Evolutionary conservation across 2,888 invertebrate genomes (phyloP).

Genomic region (Lasius fuliginosus): DNA sequence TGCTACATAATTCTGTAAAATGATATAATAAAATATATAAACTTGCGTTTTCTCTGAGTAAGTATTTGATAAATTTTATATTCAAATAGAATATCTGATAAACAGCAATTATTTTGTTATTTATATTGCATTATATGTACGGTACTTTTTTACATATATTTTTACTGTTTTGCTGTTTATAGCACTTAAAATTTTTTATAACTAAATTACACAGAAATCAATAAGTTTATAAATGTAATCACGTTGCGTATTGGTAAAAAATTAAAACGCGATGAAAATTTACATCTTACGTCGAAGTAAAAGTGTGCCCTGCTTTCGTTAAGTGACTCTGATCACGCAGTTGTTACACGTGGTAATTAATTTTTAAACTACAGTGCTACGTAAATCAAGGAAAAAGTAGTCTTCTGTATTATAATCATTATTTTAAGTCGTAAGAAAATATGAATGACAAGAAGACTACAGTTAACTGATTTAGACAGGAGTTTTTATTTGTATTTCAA

Average conservation of each 20-base stretch:
- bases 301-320: conserved; percentile 20
- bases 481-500: background rate
- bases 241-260: background rate
- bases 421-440: conserved; percentile 12
- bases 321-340: conserved; percentile 1
- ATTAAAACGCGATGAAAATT: conserved; percentile 4
- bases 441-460: background rate
- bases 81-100: background rate
- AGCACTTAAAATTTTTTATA: background rate
- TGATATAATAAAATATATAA: background rate
- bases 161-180: background rate
- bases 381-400: background rate
- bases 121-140: background rate
- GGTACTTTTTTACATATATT: background rate
- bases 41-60: background rate
- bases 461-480: background rate
- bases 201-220: background rate
- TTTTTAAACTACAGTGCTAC: background rate
- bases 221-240: background rate
- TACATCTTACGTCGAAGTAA: background rate
- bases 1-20: background rate
- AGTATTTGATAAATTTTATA: background rate
- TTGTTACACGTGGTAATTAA: conserved; percentile 14
- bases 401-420: background rate
- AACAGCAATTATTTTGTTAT: background rate